Conservation (phyloP, 2,888 invertebrate genomes). For the Celastrina argiolus region DNA sequence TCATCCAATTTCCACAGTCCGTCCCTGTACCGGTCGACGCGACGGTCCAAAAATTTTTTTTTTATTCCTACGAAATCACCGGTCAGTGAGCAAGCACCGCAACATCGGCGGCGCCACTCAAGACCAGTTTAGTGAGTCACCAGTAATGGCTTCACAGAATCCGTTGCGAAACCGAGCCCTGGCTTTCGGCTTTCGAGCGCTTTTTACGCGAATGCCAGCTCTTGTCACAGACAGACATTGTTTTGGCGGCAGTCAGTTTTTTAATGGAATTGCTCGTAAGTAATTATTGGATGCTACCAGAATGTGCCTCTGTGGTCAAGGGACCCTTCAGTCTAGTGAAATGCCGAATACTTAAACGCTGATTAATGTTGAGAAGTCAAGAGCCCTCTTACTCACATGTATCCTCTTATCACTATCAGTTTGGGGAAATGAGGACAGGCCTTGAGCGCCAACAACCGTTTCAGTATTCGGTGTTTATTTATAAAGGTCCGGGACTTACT, state of each 20-base stretch:
- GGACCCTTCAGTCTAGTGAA: no score
- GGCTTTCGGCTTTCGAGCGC: constrained; percentile 31
- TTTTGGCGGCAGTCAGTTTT: constrained; percentile 2
- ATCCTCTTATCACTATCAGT: no score
- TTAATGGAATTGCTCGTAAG: not conserved
- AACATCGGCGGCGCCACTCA: constrained; percentile 38
- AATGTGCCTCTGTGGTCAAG: not conserved
- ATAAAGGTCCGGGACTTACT: no score
- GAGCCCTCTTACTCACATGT: no score
- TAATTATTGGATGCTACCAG: not conserved
- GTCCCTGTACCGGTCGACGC: no score
- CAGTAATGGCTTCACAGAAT: constrained; percentile 58
- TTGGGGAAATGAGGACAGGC: no score
- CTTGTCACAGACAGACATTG: constrained; percentile 4
- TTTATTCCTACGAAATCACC: not conserved
- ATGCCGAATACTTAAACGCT: no score
- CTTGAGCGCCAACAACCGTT: no score
- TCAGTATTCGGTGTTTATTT: no score
- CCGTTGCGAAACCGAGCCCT: constrained; percentile 58
- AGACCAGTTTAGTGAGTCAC: constrained; percentile 65
- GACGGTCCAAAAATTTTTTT: no score
- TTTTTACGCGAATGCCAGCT: constrained; percentile 14
- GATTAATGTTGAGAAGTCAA: no score
- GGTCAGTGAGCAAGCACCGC: constrained; percentile 28
- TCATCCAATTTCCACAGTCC: not conserved